These are phyloP conservation scores for Glaucomys volans DNA, from an alignment of 2,113 vertebrate genomes.

Conservation along the genomic window DNA sequence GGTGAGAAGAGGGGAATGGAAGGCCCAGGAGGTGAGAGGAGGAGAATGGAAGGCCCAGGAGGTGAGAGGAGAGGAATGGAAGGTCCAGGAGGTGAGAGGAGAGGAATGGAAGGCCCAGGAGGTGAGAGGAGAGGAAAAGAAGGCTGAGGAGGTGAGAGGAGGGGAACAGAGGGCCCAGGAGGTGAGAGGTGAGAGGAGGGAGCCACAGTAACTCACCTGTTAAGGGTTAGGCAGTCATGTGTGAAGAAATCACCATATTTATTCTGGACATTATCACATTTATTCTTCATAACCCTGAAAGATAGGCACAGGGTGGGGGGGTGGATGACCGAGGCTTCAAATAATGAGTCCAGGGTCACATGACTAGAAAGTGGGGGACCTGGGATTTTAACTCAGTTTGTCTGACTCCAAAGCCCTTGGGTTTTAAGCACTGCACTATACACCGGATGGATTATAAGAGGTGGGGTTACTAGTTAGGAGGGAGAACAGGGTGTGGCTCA, in stretches of 20 bases:
- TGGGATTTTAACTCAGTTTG: neutral
- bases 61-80: neutral
- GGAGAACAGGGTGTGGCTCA: neutral
- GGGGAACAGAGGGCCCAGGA: neutral
- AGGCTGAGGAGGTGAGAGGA: neutral
- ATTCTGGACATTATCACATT: neutral
- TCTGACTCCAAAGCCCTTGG: neutral
- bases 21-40: no score
- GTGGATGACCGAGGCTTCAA: neutral
- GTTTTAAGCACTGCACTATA: no score
- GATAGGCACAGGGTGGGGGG: no score
- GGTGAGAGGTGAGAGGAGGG: neutral
- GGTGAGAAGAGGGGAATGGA: fast-evolving
- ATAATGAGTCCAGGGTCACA: neutral
- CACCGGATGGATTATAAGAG: no score
- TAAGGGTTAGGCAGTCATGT: no score
- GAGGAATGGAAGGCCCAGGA: neutral
- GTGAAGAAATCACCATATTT: no score
- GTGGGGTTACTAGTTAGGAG: no score
- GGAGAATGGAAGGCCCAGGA: neutral
- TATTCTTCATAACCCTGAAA: neutral
- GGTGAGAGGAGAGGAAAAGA: neutral
- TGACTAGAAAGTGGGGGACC: neutral
- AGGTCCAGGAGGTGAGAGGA: no score
- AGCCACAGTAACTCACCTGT: neutral